Percentiles rank a stretch among this genome's conserved stretches.
Evolutionary conservation across 2,888 invertebrate species (phyloP).

Genomic region (Lithophane ornitopus): DNA sequence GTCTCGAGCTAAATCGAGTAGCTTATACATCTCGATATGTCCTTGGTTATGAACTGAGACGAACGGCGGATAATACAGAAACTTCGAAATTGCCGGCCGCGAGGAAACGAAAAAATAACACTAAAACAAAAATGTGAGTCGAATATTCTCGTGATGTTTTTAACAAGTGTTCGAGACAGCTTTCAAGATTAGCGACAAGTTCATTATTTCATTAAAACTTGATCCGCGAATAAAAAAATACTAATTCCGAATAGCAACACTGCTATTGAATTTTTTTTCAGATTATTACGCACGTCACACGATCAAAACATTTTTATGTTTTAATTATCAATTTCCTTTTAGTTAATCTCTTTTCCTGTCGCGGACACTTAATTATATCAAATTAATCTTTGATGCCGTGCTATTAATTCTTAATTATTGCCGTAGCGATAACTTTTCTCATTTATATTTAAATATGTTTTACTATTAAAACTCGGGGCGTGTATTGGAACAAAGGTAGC

Average conservation of each 20-base stretch:
- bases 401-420: slow-evolving; percentile 48
- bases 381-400: slow-evolving; percentile 42
- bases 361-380: slow-evolving; percentile 34
- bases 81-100: slow-evolving; percentile 43
- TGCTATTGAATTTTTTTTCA: slow-evolving; percentile 66
- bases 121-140: slow-evolving; percentile 36
- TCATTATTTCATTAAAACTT: slow-evolving; percentile 78
- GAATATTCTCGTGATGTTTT: slow-evolving; percentile 63
- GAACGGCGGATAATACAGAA: slow-evolving; percentile 46
- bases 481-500: slow-evolving; percentile 32
- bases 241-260: slow-evolving; percentile 56
- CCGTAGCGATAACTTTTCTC: slow-evolving; percentile 48
- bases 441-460: slow-evolving; percentile 55
- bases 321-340: slow-evolving; percentile 36
- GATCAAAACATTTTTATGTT: slow-evolving; percentile 30
- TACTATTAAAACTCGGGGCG: slow-evolving; percentile 28
- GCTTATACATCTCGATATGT: slow-evolving; percentile 44
- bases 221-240: slow-evolving; percentile 62
- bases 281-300: slow-evolving; percentile 26
- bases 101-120: slow-evolving; percentile 35
- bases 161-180: slow-evolving; percentile 73
- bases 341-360: slow-evolving; percentile 36
- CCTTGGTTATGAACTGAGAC: slow-evolving; percentile 45
- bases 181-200: slow-evolving; percentile 71
- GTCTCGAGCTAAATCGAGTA: slow-evolving; percentile 36